These are phyloP conservation scores for Aldabrachelys gigantea DNA, from an alignment of 2,113 vertebrate genomes.

Conservation along the genomic window DNA sequence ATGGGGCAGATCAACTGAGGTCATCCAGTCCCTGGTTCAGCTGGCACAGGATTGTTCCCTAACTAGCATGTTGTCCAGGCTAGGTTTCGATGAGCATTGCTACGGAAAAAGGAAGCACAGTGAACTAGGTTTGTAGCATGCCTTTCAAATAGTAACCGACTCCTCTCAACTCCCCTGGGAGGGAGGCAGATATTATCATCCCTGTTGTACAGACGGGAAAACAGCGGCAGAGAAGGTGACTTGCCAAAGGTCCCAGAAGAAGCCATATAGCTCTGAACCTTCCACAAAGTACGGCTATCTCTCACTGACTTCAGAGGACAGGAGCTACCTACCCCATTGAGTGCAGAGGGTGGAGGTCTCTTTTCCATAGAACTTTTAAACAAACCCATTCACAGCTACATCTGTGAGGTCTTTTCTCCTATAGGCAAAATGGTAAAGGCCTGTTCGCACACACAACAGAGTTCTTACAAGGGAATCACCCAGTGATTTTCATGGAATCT, in stretches of 20 bases:
- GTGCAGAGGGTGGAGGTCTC: neutral
- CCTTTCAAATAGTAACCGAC: neutral
- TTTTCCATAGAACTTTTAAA: neutral
- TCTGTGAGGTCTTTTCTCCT: neutral
- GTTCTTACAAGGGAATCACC: slow-evolving; percentile 15
- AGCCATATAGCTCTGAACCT: neutral
- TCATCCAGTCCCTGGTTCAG: neutral
- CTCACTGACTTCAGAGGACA: neutral
- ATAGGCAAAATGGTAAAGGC: rapidly evolving
- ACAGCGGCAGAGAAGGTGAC: neutral
- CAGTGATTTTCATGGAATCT: neutral
- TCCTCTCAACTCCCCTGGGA: neutral
- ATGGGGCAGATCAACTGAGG: neutral
- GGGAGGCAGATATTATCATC: neutral
- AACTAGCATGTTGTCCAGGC: neutral
- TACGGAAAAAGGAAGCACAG: neutral
- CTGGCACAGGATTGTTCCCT: neutral
- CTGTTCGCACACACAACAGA: rapidly evolving
- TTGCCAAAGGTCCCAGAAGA: neutral
- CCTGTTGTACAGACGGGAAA: neutral
- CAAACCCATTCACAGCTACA: rapidly evolving
- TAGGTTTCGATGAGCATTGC: neutral
- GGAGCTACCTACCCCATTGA: neutral
- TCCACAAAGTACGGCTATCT: neutral
- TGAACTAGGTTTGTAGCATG: neutral